phyloP scores from a whole-genome alignment of 2,888 invertebrate species.

The Lithophane semibrunnea region DNA sequence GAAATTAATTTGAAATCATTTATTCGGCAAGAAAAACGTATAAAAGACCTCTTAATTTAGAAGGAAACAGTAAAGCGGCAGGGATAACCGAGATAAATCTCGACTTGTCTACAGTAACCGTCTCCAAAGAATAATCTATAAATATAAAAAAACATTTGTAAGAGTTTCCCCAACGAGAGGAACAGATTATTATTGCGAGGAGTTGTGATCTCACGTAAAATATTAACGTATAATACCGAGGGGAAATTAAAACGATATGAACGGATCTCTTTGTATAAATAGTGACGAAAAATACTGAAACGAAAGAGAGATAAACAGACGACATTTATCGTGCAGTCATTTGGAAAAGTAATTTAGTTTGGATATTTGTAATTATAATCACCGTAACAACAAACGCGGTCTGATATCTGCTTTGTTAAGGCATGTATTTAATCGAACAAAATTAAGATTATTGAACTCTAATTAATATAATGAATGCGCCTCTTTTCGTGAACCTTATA shows the following conservation, averaged over 20 bases:
- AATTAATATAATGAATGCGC: no score
- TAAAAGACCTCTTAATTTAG: conserved; percentile 78
- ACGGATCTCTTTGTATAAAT: conserved; percentile 78
- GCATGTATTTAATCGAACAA: background rate
- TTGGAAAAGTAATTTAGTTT: conserved; percentile 29
- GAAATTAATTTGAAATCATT: conserved; percentile 85
- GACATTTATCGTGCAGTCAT: conserved; percentile 30
- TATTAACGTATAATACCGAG: conserved; percentile 82
- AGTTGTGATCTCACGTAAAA: conserved; percentile 82
- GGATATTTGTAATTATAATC: conserved; percentile 9
- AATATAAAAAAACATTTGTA: conserved; percentile 75
- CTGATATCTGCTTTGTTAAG: background rate
- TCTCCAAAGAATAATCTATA: conserved; percentile 75
- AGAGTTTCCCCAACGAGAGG: conserved; percentile 74
- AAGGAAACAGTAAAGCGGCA: conserved; percentile 74
- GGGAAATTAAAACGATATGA: conserved; percentile 83
- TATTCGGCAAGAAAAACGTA: conserved; percentile 79
- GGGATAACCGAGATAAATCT: conserved; percentile 82
- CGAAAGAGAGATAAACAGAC: conserved; percentile 40
- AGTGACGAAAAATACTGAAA: conserved; percentile 53
- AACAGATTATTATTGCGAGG: conserved; percentile 78
- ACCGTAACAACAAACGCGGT: background rate
- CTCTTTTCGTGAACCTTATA: no score
- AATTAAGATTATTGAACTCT: no score
- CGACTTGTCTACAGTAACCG: conserved; percentile 77